A percentile compares a stretch with the other conserved stretches of the same genome.
Conservation (phyloP, 2,797 vertebrate species). For the Pseudopleuronectes americanus region DNA sequence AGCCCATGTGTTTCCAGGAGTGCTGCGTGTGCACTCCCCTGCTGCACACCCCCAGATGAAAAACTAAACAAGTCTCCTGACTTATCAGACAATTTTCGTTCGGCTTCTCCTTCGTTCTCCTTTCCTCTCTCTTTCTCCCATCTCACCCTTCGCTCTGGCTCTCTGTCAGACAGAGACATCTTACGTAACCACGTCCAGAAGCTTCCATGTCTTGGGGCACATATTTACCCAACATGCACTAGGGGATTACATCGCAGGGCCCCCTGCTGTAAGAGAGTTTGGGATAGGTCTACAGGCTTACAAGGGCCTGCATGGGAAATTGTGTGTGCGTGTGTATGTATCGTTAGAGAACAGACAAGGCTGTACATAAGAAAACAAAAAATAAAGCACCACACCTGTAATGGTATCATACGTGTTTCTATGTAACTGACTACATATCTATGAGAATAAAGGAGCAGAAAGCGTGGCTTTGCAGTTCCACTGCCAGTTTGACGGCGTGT, state of each 20-base stretch:
- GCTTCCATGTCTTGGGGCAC: conserved; percentile 50
- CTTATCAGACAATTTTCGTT: conserved; percentile 16
- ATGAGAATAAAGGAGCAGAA: not conserved
- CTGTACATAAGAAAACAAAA: not conserved
- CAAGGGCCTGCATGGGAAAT: conserved; percentile 6
- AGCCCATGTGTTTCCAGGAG: conserved; percentile 16
- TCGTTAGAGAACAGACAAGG: not conserved
- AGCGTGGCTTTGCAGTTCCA: conserved; percentile 2
- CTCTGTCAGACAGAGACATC: conserved; percentile 48
- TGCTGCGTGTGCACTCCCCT: conserved; percentile 38
- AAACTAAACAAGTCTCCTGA: conserved; percentile 22
- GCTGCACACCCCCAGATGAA: conserved; percentile 4
- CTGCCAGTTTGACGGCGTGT: conserved; percentile 13
- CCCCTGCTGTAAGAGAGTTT: conserved; percentile 14
- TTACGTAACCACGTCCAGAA: conserved; percentile 55
- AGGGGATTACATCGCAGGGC: conserved; percentile 33
- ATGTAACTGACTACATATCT: not conserved
- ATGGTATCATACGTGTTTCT: not conserved
- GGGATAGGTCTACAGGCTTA: conserved; percentile 17
- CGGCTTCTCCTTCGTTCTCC: not conserved
- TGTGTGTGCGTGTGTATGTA: not conserved
- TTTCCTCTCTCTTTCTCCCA: conserved; percentile 7
- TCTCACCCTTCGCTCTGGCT: conserved; percentile 24
- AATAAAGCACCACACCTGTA: conserved; percentile 3
- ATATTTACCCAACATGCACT: conserved; percentile 54